phyloP scores from a whole-genome alignment of 2,888 invertebrate genomes.

The Drosophila setosimentum region DNA sequence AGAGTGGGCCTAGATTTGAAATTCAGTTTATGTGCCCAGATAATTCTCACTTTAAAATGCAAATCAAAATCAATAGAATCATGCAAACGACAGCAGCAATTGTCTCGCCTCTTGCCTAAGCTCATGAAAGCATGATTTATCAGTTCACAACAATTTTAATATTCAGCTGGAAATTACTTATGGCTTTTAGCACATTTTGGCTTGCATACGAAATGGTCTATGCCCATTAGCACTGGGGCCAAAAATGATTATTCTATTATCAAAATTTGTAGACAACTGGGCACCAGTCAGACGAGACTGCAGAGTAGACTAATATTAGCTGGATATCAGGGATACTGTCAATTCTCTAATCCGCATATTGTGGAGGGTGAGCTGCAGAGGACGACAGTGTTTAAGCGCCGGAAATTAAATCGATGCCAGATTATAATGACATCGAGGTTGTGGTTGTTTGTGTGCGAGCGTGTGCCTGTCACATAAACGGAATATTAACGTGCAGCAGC shows the following conservation, averaged over 20 bases:
- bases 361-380: neutral
- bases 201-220: constrained; percentile 19
- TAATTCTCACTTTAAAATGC: constrained; percentile 8
- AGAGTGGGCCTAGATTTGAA: constrained; percentile 2
- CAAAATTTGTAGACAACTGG: constrained; percentile 4
- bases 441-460: constrained; percentile 13
- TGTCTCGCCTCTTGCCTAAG: neutral
- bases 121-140: constrained; percentile 24
- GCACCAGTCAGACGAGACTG: neutral
- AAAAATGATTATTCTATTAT: constrained; percentile 35
- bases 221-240: constrained; percentile 60
- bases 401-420: constrained; percentile 77
- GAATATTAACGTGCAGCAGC: constrained; percentile 28
- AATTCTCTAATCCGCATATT: constrained; percentile 28
- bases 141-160: neutral
- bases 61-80: constrained; percentile 16
- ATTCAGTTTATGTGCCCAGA: constrained; percentile 15
- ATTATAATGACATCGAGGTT: constrained; percentile 60
- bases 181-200: constrained; percentile 27
- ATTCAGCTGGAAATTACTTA: constrained; percentile 18
- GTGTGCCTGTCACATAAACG: constrained; percentile 31
- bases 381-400: constrained; percentile 43
- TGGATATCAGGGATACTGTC: constrained; percentile 20
- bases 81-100: constrained; percentile 1
- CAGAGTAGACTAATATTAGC: neutral